Evolutionary conservation across 2,888 invertebrate genomes (phyloP), one percentile per base, ranked within the genome.

Genomic region (Neoitamus cyanurus): DNA sequence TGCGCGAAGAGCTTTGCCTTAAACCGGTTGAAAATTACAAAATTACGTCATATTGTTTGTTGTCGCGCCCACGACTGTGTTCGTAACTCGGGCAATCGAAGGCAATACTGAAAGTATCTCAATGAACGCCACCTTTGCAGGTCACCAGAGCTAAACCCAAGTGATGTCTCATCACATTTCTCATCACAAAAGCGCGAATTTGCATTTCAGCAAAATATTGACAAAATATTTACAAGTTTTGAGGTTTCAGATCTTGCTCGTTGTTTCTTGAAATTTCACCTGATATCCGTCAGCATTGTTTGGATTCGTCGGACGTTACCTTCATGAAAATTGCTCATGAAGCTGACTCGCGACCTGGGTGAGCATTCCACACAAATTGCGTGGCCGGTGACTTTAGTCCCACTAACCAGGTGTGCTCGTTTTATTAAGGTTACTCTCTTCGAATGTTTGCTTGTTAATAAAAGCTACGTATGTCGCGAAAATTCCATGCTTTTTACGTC

Each of bases 41-140:
- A 69, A 82, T 82, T 69, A 69, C 82, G 82, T 82, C 78, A 80
- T 82, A 69, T 69, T 82, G 69, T 82, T 82, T 82, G 30, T 69
- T 82, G 82, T 37, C 78, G 48, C n/a, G 48, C 78, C 48, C 48
- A 48, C 48, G 15, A 30, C 58, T 58, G 31, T 30, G 13, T 9
- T 31, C 11, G 1, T 34, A 70, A 3, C 70, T 6, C 48, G 3
- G 36, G 73, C n/a, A 13, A 13, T 73, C 15, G 73, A 20, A 36
- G 73, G 36, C 78, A 78, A 78, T 78, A n/a, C 42, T 28, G 13
- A 46, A 42, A 15, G 37, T n/a, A 9, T 73, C n/a, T 15, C 15
- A 11, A 15, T 20, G 46, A 37, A 9, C 1, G 13, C 25, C 11
- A 15, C 31, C 11, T 73, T 37, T 20, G 30, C 30, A 70, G 31